Percentiles rank a stretch among this genome's conserved stretches.
Evolutionary conservation across 2,888 invertebrate genomes (phyloP).

Genomic region (Neoaliturus tenellus): DNA sequence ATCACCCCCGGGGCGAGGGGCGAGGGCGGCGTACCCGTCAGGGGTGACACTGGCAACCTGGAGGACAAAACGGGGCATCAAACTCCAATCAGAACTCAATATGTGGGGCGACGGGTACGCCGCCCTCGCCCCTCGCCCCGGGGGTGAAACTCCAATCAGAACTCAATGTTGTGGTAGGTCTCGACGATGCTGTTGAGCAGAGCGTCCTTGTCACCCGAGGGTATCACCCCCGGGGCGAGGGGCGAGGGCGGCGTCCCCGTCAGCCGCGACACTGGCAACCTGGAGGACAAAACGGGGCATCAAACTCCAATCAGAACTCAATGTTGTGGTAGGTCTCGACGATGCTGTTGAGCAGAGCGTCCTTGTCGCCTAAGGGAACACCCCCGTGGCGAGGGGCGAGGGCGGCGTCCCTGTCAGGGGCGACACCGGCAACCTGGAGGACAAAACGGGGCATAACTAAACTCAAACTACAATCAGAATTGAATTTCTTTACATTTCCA

Average conservation of each 20-base stretch:
- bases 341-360: constrained; percentile 83
- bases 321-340: constrained; percentile 79
- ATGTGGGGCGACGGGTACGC: constrained; percentile 40
- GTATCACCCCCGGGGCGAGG: constrained; percentile 77
- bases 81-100: no score
- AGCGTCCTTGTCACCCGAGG: constrained; percentile 81
- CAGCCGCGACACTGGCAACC: constrained; percentile 48
- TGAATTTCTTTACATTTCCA: no score
- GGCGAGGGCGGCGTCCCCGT: constrained; percentile 66
- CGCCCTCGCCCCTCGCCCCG: constrained; percentile 72
- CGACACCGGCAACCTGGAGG: constrained; percentile 53
- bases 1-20: constrained; percentile 77
- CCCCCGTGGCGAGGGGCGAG: constrained; percentile 76
- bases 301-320: no score
- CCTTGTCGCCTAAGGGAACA: constrained; percentile 80
- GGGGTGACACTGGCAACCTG: constrained; percentile 54
- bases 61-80: constrained; percentile 22
- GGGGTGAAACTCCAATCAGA: constrained; percentile 78
- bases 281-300: constrained; percentile 45
- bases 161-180: constrained; percentile 75
- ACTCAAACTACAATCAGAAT: no score
- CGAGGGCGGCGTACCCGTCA: constrained; percentile 54
- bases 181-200: constrained; percentile 83
- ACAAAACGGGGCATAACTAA: background rate
- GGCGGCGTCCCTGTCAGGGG: constrained; percentile 52